Percentiles rank a stretch among this genome's conserved stretches.
Evolutionary conservation across 2,888 invertebrate species (phyloP).

Genomic region (Melieria omissa): DNA sequence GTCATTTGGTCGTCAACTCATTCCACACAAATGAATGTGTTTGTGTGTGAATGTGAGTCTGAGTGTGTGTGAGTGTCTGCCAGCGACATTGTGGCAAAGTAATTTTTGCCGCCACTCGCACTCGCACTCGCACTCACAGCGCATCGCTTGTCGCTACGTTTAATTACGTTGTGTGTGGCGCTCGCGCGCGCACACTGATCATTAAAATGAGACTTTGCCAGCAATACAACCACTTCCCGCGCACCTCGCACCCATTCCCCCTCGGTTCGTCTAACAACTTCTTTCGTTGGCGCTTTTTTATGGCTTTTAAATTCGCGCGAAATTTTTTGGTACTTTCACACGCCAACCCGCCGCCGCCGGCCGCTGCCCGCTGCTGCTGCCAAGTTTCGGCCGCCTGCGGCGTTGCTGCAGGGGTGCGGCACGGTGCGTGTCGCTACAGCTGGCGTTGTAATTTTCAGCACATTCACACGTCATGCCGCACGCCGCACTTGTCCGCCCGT

Average conservation of each 20-base stretch:
- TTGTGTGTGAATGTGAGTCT: background rate
- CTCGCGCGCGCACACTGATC: conserved; percentile 1
- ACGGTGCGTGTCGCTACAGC: too few relatives aligned
- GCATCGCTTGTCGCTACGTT: background rate
- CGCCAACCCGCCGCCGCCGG: conserved; percentile 24
- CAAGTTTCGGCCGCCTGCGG: too few relatives aligned
- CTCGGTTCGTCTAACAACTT: background rate
- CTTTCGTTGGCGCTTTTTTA: background rate
- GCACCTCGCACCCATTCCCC: background rate
- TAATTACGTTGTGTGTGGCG: conserved; percentile 14
- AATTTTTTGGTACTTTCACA: conserved; percentile 17
- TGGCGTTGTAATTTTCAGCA: conserved; percentile 23
- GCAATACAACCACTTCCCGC: background rate
- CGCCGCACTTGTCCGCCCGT: too few relatives aligned
- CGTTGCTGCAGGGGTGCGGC: too few relatives aligned
- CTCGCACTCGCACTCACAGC: background rate
- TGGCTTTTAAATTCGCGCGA: conserved; percentile 11
- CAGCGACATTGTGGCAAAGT: background rate
- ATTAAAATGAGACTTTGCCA: conserved; percentile 18
- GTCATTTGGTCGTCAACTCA: too few relatives aligned
- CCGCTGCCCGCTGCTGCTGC: background rate
- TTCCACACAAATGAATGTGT: background rate
- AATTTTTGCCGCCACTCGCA: conserved; percentile 9
- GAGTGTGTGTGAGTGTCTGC: conserved; percentile 1
- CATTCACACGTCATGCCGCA: conserved; percentile 22